Evolutionary conservation across 2,113 vertebrate genomes (phyloP), one percentile per base, ranked within the genome.

Genomic region (Casuarius casuarius): DNA sequence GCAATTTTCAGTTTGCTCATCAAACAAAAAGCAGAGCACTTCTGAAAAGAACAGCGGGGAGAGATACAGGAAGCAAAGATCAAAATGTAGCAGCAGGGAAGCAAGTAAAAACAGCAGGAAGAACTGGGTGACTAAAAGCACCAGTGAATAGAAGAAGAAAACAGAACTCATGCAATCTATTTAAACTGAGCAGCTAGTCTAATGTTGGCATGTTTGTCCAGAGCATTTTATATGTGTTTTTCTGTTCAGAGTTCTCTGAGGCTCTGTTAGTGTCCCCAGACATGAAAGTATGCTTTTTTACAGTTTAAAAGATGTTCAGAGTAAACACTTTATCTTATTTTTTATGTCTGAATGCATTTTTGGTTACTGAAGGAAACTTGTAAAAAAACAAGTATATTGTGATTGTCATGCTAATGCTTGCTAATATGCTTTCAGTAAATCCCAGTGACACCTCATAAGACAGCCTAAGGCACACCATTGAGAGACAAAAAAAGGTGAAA

Each of bases 71-170:
- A 76, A 88, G 51, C n/a, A 90, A 92, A 88, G 85, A 92, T 90
- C 85, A 97, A 95, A 94, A 92, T 40, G 62, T 52, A 87, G 52
- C 83, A 92, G 84, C 77, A 83, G 49, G 63, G 38, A 85, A 73
- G 62, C 52, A 77, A 86, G 72, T 90, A 68, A 84, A 92, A 96
- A 76, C 46, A 85, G 38, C n/a, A 77, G 1, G 17, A 80, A 81
- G 25, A 92, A 13, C 13, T 49, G 51, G 20, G 54, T 89, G 59
- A 56, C 40, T 89, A 76, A 68, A 68, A 52, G 58, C 29, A 15
- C 25, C 33, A 10, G 40, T 44, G 87, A 92, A 67, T 5, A 38
- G 23, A 3, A 66, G 18, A 65, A 42, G 9, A 68, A 93, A 84
- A 2, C 11, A 2, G 7, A 62, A 7, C 16, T 92, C 33, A 80